Conservation (phyloP, 2,113 vertebrate species). For the Willisornis vidua region DNA sequence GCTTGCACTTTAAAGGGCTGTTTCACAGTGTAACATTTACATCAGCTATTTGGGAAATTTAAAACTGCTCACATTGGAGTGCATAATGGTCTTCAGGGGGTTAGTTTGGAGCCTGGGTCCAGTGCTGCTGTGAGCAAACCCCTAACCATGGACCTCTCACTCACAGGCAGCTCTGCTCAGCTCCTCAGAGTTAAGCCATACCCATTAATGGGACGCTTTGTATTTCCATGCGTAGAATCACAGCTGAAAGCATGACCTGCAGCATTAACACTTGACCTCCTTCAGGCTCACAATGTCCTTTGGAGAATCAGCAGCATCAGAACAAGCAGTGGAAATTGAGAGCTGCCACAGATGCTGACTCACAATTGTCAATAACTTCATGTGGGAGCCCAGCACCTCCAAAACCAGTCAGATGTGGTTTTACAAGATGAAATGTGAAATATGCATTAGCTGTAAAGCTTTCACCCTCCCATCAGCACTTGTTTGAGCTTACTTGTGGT, state of each 20-base stretch:
- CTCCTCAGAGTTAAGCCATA: background rate
- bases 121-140: background rate
- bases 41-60: background rate
- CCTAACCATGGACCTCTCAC: background rate
- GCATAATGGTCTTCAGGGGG: background rate
- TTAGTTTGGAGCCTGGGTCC: background rate
- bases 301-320: background rate
- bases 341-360: background rate
- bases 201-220: background rate
- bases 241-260: background rate
- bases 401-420: background rate
- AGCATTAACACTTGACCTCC: background rate
- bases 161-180: background rate
- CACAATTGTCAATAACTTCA: background rate
- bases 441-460: background rate
- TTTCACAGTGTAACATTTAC: background rate
- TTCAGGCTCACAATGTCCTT: background rate
- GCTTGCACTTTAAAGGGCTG: background rate
- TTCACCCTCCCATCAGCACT: background rate
- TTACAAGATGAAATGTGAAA: background rate
- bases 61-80: background rate
- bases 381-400: background rate
- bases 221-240: background rate
- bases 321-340: background rate
- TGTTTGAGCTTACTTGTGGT: conserved; percentile 80